phyloP scores from a whole-genome alignment of 1,140 invertebrate species.

The Brachionus angularis region DNA sequence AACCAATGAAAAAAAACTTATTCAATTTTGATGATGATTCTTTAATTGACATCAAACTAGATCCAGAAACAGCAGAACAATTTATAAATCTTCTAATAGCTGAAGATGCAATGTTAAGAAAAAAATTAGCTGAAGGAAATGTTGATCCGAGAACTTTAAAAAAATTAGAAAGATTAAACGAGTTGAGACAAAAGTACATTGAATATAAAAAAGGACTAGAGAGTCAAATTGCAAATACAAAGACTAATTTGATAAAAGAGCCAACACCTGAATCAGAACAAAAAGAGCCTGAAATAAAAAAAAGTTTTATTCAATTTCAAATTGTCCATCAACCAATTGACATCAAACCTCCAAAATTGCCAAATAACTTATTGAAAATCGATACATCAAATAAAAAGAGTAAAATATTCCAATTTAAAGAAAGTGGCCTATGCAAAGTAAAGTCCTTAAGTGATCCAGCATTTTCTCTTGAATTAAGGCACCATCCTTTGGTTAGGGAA shows the following conservation, averaged over 20 bases:
- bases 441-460: slow-evolving; percentile 11
- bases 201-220: slow-evolving; percentile 3
- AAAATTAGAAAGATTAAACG: slow-evolving; percentile 28
- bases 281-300: too few relatives aligned
- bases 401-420: background rate
- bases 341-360: too few relatives aligned
- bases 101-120: slow-evolving; percentile 16
- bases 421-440: background rate
- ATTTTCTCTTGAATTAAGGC: slow-evolving; percentile 6
- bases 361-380: too few relatives aligned
- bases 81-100: slow-evolving; percentile 28
- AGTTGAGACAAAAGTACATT: slow-evolving; percentile 1
- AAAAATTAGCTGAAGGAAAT: slow-evolving; percentile 13
- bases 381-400: too few relatives aligned
- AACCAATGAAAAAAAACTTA: background rate
- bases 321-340: too few relatives aligned
- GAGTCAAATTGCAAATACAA: too few relatives aligned
- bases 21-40: slow-evolving; percentile 1
- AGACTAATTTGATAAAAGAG: too few relatives aligned
- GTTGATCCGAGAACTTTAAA: background rate
- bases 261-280: too few relatives aligned
- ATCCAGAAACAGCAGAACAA: slow-evolving; percentile 25
- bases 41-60: background rate
- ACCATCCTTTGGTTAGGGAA: slow-evolving; percentile 29
- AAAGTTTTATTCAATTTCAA: slow-evolving; percentile 2